Conservation (phyloP, 2,888 invertebrate genomes). For the Urechis unicinctus region DNA sequence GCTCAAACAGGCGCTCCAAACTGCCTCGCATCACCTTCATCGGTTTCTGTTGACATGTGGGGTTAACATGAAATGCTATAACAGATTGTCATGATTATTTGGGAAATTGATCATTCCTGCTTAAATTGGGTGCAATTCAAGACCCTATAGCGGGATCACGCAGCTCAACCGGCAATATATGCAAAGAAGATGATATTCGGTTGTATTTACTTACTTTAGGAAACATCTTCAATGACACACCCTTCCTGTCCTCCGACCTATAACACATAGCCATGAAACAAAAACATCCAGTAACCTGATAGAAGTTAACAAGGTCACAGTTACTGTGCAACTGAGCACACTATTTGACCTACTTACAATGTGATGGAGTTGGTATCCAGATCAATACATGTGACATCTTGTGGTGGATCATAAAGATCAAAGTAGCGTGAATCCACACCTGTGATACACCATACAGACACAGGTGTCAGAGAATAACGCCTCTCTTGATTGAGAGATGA, state of each 20-base stretch:
- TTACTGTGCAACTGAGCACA: not conserved
- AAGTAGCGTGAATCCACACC: conserved; percentile 94
- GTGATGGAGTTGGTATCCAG: conserved; percentile 95
- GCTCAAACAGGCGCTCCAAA: conserved; percentile 68
- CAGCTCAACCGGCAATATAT: too few species aligned
- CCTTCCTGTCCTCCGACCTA: conserved; percentile 75
- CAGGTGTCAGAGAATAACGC: too few species aligned
- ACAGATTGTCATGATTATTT: too few species aligned
- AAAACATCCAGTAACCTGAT: not conserved
- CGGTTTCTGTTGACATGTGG: conserved; percentile 57
- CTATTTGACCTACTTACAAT: conserved; percentile 32
- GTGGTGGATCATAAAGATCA: conserved; percentile 85
- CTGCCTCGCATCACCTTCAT: conserved; percentile 73
- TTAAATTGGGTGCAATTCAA: too few species aligned
- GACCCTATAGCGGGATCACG: too few species aligned
- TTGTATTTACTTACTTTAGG: conserved; percentile 34
- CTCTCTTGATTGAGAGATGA: too few species aligned
- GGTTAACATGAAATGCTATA: not conserved
- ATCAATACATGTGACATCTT: conserved; percentile 95
- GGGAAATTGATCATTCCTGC: not conserved
- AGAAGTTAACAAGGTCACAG: not conserved
- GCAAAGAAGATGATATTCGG: too few species aligned
- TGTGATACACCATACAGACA: too few species aligned
- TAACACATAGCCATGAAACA: conserved; percentile 17
- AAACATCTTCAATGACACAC: conserved; percentile 56